Evolutionary conservation across 2,888 invertebrate species (phyloP).

Genomic region (Pristionchus japonicus): DNA sequence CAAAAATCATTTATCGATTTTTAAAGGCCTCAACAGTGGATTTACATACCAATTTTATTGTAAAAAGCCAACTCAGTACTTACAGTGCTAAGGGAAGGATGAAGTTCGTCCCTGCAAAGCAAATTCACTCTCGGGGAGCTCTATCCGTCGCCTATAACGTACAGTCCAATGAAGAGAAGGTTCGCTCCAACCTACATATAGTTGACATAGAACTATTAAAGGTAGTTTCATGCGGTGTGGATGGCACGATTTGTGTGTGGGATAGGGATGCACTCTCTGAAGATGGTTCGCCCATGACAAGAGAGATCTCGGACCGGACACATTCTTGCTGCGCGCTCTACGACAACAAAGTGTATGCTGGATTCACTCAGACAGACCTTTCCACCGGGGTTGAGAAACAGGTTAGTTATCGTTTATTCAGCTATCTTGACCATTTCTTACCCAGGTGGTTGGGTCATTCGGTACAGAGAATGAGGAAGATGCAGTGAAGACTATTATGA

Average conservation of each 20-base stretch:
- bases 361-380: conserved; percentile 24
- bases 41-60: no score
- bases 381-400: conserved; percentile 20
- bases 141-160: background rate
- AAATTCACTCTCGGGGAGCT: background rate
- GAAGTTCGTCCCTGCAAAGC: background rate
- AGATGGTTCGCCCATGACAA: conserved; percentile 2
- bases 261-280: conserved; percentile 41
- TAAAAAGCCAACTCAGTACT: no score
- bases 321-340: background rate
- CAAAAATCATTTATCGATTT: no score
- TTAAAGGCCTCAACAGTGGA: no score
- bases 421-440: background rate
- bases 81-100: background rate
- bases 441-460: conserved; percentile 48
- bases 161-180: background rate
- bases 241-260: conserved; percentile 50
- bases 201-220: background rate
- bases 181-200: background rate
- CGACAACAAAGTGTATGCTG: background rate
- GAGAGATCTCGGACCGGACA: conserved; percentile 19
- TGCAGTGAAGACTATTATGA: conserved; percentile 41
- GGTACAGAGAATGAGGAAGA: conserved; percentile 34
- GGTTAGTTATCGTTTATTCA: conserved; percentile 26
- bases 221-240: conserved; percentile 52